Conservation (phyloP, 2,113 vertebrate genomes). For the Patagioenas fasciata region DNA sequence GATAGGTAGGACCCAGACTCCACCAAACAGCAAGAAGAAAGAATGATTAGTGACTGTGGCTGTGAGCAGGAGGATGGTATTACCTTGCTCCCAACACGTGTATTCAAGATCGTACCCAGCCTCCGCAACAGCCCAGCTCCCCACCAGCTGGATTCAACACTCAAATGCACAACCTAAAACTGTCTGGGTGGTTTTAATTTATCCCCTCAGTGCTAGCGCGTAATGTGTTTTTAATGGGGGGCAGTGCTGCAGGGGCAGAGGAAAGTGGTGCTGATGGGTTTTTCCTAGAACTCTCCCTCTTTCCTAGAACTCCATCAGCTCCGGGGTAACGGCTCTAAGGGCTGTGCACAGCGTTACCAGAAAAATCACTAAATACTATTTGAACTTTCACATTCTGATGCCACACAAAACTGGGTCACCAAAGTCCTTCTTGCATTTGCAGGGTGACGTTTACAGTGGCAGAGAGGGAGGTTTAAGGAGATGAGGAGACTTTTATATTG, state of each 20-base stretch:
- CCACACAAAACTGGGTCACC: neutral
- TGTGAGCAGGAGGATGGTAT: neutral
- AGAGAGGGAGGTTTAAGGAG: neutral
- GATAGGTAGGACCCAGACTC: neutral
- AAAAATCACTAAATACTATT: neutral
- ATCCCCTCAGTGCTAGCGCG: neutral
- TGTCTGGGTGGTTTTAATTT: conserved; percentile 25
- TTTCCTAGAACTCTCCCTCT: conserved; percentile 41
- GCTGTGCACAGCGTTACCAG: neutral
- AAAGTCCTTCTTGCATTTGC: neutral
- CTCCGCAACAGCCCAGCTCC: neutral
- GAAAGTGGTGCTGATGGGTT: neutral
- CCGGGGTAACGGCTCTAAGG: neutral
- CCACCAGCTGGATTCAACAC: neutral
- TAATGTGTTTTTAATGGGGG: conserved; percentile 52
- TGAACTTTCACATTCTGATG: neutral
- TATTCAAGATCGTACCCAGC: neutral
- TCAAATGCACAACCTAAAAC: neutral
- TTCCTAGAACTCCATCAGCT: conserved; percentile 25
- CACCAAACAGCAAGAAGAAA: neutral
- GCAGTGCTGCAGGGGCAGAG: neutral
- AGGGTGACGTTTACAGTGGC: neutral
- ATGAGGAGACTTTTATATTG: neutral
- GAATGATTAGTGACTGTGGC: neutral
- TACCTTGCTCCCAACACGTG: rapidly evolving